Conservation (phyloP, 2,113 vertebrate genomes). For the Micromys minutus region DNA sequence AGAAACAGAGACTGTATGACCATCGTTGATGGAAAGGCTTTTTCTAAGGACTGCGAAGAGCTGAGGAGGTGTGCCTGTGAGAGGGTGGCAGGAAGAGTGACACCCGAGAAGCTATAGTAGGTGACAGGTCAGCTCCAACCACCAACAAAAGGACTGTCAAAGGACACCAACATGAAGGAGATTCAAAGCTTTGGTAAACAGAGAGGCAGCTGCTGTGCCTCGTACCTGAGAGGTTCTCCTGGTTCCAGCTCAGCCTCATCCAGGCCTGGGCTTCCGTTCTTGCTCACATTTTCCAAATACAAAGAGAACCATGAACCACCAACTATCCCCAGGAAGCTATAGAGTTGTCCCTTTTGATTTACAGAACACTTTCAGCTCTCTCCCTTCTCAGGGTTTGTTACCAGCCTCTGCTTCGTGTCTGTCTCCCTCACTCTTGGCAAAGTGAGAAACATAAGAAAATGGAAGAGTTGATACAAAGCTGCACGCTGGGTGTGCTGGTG, state of each 20-base stretch:
- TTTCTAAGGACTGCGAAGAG: conserved; percentile 76
- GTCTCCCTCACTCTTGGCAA: neutral
- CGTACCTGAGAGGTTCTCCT: neutral
- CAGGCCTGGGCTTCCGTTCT: neutral
- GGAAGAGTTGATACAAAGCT: neutral
- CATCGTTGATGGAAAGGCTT: conserved; percentile 73
- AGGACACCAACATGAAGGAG: neutral
- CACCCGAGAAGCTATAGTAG: neutral
- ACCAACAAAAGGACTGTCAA: neutral
- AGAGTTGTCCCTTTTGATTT: neutral
- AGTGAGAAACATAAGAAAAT: neutral
- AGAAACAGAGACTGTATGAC: conserved; percentile 73
- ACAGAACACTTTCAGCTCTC: neutral
- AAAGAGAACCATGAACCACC: neutral
- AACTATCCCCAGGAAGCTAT: neutral
- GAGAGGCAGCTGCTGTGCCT: neutral
- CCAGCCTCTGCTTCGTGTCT: neutral
- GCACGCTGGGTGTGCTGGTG: neutral
- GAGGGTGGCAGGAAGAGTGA: neutral
- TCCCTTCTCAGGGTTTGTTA: neutral
- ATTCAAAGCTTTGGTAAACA: neutral
- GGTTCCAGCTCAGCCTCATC: neutral
- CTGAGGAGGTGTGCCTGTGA: conserved; percentile 72
- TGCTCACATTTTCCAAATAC: neutral
- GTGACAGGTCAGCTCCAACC: neutral